Percentiles rank a stretch among this genome's conserved stretches.
These are phyloP conservation scores for Andricus grossulariae DNA, from an alignment of 1,140 invertebrate species.

Conservation along the genomic window DNA sequence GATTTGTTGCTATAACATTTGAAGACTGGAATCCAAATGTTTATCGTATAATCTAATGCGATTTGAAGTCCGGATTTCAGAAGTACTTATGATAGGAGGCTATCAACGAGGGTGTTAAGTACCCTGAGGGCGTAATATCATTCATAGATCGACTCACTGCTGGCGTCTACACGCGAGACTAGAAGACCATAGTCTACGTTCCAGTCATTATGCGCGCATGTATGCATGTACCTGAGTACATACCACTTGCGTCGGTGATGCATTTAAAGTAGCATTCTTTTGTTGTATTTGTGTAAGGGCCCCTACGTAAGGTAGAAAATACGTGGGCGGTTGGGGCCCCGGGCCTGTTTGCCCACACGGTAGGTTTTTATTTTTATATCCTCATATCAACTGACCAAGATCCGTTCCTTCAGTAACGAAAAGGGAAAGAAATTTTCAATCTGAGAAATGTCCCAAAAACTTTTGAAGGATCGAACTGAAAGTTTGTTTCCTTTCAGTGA, in stretches of 20 bases:
- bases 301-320: constrained; percentile 33
- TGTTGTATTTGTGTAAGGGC: not conserved
- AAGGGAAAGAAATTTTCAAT: not conserved
- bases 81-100: constrained; percentile 54
- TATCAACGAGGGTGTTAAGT: constrained; percentile 50
- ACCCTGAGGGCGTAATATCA: constrained; percentile 54
- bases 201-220: constrained; percentile 19
- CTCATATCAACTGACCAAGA: constrained; percentile 23
- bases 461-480: not conserved
- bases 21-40: not conserved
- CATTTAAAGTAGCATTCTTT: constrained; percentile 20
- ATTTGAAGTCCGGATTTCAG: constrained; percentile 42
- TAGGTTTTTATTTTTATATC: constrained; percentile 35
- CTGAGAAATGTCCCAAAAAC: not conserved
- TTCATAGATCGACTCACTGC: constrained; percentile 47
- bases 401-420: constrained; percentile 20
- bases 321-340: constrained; percentile 61
- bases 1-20: too few relatives aligned
- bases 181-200: not conserved
- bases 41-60: constrained; percentile 17
- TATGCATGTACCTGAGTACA: constrained; percentile 20
- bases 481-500: not conserved
- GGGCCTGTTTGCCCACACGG: constrained; percentile 70
- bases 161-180: not conserved
- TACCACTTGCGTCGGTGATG: not conserved